phyloP scores from a whole-genome alignment of 2,888 invertebrate species.

The Hydrotaea cyrtoneurina region DNA sequence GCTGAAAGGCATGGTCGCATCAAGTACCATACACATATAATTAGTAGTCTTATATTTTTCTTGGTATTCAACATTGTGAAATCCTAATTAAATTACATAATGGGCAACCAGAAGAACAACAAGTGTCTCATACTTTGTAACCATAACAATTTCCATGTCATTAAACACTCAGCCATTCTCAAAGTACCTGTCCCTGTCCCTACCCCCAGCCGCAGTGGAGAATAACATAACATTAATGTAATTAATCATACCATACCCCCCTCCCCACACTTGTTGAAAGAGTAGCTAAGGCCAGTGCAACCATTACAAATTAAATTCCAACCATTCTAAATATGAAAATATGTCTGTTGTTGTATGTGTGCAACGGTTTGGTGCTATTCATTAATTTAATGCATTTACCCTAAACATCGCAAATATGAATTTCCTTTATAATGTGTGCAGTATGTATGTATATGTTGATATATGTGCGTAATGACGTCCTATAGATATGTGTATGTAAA shows the following conservation, averaged over 20 bases:
- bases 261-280: not conserved
- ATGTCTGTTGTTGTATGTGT: not conserved
- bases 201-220: not conserved
- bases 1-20: too few species aligned
- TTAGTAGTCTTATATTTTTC: too few species aligned
- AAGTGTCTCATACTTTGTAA: not conserved
- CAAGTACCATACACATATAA: too few species aligned
- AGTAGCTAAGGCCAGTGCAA: not conserved
- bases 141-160: not conserved
- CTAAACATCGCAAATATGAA: too few species aligned
- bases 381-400: conserved; percentile 62
- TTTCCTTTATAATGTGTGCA: too few species aligned
- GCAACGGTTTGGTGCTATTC: conserved; percentile 23
- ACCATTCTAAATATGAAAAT: not conserved
- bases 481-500: too few species aligned
- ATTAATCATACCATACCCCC: conserved; percentile 17
- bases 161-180: not conserved
- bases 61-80: too few species aligned
- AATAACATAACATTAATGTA: conserved; percentile 12
- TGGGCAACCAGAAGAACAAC: too few species aligned
- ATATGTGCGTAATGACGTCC: too few species aligned
- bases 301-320: not conserved
- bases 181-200: too few species aligned
- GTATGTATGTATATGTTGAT: too few species aligned
- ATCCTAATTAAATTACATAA: too few species aligned